Base-by-base conservation (phyloP, 2,113 vertebrate species). In the Sphyrna mokarran region DNA sequence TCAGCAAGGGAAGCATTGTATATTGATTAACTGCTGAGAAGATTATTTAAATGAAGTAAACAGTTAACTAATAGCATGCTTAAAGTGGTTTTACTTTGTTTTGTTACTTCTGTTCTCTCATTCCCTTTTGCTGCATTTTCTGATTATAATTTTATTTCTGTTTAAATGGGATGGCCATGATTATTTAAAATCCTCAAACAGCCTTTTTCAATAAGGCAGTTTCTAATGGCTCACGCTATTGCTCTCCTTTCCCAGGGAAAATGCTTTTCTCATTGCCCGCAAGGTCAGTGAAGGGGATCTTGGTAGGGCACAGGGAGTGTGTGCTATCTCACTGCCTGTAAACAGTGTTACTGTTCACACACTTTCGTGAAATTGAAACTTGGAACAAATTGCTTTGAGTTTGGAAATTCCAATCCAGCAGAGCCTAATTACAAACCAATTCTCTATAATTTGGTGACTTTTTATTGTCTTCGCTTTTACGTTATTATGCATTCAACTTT, bases 301-400 rank as follows among this genome's bases (percentile, higher is more conserved):
- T 54, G 9, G 68, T 26, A 72, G 94, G 93, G 93, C 93, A 70
- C 93, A 26, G 93, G 94, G 94, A 72, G 94, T 95, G 94, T 95
- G 68, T 72, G 94, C 68, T 95, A 72, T 72, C 94, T 95, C 94
- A 76, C 68, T 43, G 68, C 68, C 43, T 72, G 94, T 95, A 95
- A 95, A 95, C 94, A 95, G 69, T 72, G 69, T 95, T 72, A 54
- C 94, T 72, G 94, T 95, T 95, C 94, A 95, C 94, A 95, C 69
- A 69, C 94, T 10, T 95, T 95, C 40, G 14, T 95, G 94, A 95
- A 95, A 95, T 95, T 95, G 94, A 95, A 95, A 95, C 94, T 95
- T 95, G 68, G 94, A 95, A 95, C 94, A 95, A 95, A 95, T 95
- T 95, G 94, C 68, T 29, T n/a, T 95, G 14, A 66, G 94, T 72